Evolutionary conservation across 2,888 invertebrate genomes (phyloP).

Genomic region (Hypomecis atomaria): DNA sequence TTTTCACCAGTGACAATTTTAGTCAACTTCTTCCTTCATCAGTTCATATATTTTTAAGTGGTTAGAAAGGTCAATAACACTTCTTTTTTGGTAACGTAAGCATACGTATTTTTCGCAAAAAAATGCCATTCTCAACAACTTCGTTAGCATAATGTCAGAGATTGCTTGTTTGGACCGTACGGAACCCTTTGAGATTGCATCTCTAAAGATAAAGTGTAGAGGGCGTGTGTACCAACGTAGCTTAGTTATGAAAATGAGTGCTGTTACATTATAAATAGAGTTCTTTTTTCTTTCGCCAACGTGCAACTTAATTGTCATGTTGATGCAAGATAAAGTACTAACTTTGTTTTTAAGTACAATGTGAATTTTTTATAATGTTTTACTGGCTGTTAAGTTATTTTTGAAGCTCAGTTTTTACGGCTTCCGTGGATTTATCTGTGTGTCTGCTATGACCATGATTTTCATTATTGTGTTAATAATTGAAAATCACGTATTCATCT

Average conservation of each 20-base stretch:
- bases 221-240: constrained; percentile 9
- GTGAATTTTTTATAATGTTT: no score
- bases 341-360: not conserved
- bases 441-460: no score
- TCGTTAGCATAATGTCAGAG: constrained; percentile 42
- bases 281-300: constrained; percentile 53
- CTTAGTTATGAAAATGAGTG: constrained; percentile 45
- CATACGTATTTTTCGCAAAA: constrained; percentile 39
- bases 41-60: no score
- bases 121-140: constrained; percentile 29
- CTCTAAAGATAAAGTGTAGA: constrained; percentile 26
- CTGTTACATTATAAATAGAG: constrained; percentile 47
- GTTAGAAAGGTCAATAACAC: no score
- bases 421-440: no score
- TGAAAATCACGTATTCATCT: no score
- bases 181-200: constrained; percentile 30
- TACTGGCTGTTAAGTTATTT: no score
- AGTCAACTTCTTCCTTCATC: no score
- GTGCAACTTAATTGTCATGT: constrained; percentile 7
- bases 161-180: constrained; percentile 32
- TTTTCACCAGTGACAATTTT: no score
- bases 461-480: no score
- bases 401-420: no score
- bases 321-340: constrained; percentile 6
- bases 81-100: not conserved